Evolutionary conservation across 2,797 vertebrate genomes (phyloP).

Genomic region (Tragelaphus eurycerus): DNA sequence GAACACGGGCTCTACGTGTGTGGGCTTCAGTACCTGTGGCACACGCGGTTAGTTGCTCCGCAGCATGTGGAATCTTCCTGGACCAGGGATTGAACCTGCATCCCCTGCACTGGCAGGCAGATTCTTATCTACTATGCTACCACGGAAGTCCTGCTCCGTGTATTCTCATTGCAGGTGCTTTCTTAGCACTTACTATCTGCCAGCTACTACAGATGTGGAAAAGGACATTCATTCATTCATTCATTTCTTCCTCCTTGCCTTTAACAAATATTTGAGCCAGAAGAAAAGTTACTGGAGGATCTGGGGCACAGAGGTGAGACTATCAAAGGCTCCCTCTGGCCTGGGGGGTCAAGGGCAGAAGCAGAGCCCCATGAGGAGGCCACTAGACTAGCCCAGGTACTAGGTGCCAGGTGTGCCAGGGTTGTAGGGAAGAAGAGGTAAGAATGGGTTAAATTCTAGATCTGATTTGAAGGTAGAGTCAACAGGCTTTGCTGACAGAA

Average conservation of each 20-base stretch:
- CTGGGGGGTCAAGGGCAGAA: neutral
- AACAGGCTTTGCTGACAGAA: neutral
- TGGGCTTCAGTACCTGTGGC: neutral
- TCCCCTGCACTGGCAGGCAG: neutral
- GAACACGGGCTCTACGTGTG: neutral
- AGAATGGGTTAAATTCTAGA: neutral
- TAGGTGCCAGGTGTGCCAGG: neutral
- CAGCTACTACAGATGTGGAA: neutral
- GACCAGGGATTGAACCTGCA: neutral
- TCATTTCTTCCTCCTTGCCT: neutral
- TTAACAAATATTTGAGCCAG: neutral
- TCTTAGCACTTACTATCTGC: neutral
- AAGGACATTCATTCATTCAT: neutral
- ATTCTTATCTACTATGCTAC: neutral
- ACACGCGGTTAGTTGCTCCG: neutral
- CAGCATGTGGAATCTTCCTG: neutral
- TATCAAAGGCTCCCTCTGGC: neutral
- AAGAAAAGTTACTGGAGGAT: neutral
- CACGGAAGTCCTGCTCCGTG: accelerated
- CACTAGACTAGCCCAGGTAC: too few species aligned
- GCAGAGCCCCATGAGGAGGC: neutral
- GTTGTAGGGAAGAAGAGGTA: accelerated
- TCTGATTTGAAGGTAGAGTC: neutral
- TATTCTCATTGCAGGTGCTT: neutral
- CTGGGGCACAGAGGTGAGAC: neutral